Percentiles rank a stretch among this genome's conserved stretches.
Conservation (phyloP, 2,797 vertebrate genomes). For the Sandelia bainsii region DNA sequence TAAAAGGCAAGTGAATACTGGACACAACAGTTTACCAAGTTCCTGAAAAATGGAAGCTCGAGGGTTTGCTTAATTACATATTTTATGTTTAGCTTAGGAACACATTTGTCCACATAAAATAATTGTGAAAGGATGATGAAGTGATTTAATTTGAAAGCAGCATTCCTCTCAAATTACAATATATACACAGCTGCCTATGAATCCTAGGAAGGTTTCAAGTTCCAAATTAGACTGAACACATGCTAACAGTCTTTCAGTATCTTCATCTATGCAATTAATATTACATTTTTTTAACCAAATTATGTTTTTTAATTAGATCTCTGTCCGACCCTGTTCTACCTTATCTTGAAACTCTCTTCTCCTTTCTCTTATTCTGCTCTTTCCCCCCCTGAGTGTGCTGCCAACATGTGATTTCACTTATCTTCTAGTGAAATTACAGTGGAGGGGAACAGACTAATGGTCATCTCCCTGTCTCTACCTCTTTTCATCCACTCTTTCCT, state of each 20-base stretch:
- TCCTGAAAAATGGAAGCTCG: not conserved
- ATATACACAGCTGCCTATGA: slow-evolving; percentile 17
- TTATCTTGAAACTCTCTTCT: slow-evolving; percentile 37
- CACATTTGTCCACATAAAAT: slow-evolving; percentile 10
- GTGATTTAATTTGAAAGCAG: not conserved
- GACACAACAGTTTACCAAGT: not conserved
- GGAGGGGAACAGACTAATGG: slow-evolving; percentile 77
- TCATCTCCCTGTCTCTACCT: slow-evolving; percentile 74
- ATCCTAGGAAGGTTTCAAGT: slow-evolving; percentile 4
- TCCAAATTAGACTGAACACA: slow-evolving; percentile 23
- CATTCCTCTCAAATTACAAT: not conserved
- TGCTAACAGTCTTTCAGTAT: slow-evolving; percentile 3
- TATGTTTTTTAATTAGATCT: slow-evolving; percentile 23
- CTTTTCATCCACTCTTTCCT: slow-evolving; percentile 62
- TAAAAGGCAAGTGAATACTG: slow-evolving; percentile 5
- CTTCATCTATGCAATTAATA: slow-evolving; percentile 7
- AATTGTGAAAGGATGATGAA: slow-evolving; percentile 8
- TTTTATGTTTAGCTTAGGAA: not conserved
- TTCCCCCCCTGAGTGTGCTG: slow-evolving; percentile 43
- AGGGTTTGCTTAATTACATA: not conserved
- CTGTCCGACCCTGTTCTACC: slow-evolving; percentile 13
- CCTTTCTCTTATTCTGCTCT: slow-evolving; percentile 34
- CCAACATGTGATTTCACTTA: slow-evolving; percentile 86
- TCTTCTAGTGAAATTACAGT: slow-evolving; percentile 75
- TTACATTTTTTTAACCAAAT: slow-evolving; percentile 14